These are phyloP conservation scores for Macrotrachela quadricornifera DNA, from an alignment of 1,140 invertebrate species.

Conservation along the genomic window DNA sequence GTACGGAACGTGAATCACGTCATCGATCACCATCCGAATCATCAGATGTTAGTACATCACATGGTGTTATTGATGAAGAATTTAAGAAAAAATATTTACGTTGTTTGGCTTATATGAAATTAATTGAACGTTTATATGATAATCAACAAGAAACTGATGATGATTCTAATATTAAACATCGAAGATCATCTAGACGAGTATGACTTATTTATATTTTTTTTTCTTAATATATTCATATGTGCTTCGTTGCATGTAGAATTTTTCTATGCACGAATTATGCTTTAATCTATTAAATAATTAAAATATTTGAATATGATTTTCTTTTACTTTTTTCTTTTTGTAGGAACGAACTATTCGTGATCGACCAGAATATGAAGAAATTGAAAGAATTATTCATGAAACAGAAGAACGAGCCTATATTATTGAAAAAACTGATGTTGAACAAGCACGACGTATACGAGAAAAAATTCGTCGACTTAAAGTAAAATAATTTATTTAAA, in stretches of 20 bases:
- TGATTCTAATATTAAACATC: neutral
- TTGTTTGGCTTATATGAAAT: conserved; percentile 5
- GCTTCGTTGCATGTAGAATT: too few species aligned
- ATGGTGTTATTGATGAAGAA: conserved; percentile 2
- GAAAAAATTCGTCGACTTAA: conserved; percentile 4
- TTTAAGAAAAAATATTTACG: conserved; percentile 5
- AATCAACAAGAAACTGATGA: neutral
- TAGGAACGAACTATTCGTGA: too few species aligned
- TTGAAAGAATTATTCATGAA: conserved; percentile 7
- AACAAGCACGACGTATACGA: conserved; percentile 1
- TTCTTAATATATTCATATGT: too few species aligned
- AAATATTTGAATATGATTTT: too few species aligned
- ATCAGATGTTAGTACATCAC: too few species aligned
- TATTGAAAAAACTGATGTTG: neutral
- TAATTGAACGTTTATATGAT: neutral
- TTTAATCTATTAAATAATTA: too few species aligned
- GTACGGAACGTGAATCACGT: too few species aligned
- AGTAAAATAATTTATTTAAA: neutral
- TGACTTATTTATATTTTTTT: neutral
- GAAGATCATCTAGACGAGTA: neutral
- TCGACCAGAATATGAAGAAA: neutral
- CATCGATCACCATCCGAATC: too few species aligned
- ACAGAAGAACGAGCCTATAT: neutral
- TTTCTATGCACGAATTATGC: too few species aligned
- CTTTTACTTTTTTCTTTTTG: too few species aligned